phyloP scores from a whole-genome alignment of 2,888 invertebrate species.

The Cloeon dipterum region DNA sequence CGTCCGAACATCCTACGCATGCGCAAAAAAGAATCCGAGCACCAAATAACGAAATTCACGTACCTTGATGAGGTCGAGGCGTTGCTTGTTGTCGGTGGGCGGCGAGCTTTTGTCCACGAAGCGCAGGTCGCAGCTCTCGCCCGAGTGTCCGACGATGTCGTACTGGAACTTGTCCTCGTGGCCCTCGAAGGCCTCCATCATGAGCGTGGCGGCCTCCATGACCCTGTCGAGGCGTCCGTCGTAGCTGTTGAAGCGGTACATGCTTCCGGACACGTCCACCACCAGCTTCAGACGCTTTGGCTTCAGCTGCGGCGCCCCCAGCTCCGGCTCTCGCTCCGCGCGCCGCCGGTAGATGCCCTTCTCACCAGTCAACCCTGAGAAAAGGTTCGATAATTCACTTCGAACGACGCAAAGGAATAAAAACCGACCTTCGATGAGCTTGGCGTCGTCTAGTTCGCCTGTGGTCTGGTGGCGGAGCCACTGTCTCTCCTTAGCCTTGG shows the following conservation, averaged over 20 bases:
- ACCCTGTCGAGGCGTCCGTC: constrained; percentile 82
- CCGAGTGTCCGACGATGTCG: constrained; percentile 86
- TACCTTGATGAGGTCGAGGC: constrained; percentile 54
- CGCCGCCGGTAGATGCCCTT: constrained; percentile 70
- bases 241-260: constrained; percentile 92
- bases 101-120: constrained; percentile 43
- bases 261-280: constrained; percentile 87
- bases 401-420: no score
- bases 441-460: constrained; percentile 86
- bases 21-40: no score
- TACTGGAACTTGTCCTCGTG: constrained; percentile 75
- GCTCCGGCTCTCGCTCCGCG: constrained; percentile 66
- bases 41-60: no score
- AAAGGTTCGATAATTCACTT: no score
- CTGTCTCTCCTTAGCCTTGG: constrained; percentile 80
- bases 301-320: constrained; percentile 64
- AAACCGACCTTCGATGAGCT: constrained; percentile 64
- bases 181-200: constrained; percentile 78
- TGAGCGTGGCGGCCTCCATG: constrained; percentile 67
- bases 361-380: constrained; percentile 62
- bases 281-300: constrained; percentile 73
- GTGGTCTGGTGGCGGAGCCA: constrained; percentile 88
- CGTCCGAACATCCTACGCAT: no score
- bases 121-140: constrained; percentile 55
- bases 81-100: constrained; percentile 70